Evolutionary conservation across 1,140 invertebrate species (phyloP), one percentile per base, ranked within the genome.

Genomic region (Physella acuta): DNA sequence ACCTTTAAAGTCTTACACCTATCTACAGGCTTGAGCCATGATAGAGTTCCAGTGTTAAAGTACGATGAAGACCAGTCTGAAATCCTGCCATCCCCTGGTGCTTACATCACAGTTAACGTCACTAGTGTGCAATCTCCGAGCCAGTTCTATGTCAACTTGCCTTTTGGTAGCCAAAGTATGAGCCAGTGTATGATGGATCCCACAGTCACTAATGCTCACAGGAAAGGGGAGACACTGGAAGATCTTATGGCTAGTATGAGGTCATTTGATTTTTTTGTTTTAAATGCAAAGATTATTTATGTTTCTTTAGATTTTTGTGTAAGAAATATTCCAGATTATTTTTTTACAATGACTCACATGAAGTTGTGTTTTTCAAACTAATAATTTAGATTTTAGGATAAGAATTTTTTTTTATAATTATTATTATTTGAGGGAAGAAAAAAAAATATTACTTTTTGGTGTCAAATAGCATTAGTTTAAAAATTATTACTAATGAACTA

Each of bases 1-100:
- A 28, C 44, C 31, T 24, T 11, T 17, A 26, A 16, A 5, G 4
- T 52, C 28, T 51, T 24, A 53, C 64, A 31, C 5, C 33, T 33
- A 36, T n/a, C 56, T 59, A 3, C 26, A 65, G 62, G 8, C 24
- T 26, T 65, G 0, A 24, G 4, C 8, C 36, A 31, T 34, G 62
- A 44, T 20, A 51, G n/a, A 51, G 62, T 34, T 33, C 51, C 62
- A n/a, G 62, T 65, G 28, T 33, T 20, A 51, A 20, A 33, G 16
- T 65, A 33, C 44, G 62, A 65, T 3, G 44, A 51, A n/a, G 62
- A 65, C 30, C 62, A 65, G 49, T 52, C 49, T 11, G 28, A 30
- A 30, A 14, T 65, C 14, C 39, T 63, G 28, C 61, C 61, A 11
- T 30, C 26, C n/a, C 16, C 30, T 4, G 62, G 44, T 16, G 30